Evolutionary conservation across 1,140 invertebrate species (phyloP), one percentile per base, ranked within the genome.

Genomic region (Octopus sinensis): DNA sequence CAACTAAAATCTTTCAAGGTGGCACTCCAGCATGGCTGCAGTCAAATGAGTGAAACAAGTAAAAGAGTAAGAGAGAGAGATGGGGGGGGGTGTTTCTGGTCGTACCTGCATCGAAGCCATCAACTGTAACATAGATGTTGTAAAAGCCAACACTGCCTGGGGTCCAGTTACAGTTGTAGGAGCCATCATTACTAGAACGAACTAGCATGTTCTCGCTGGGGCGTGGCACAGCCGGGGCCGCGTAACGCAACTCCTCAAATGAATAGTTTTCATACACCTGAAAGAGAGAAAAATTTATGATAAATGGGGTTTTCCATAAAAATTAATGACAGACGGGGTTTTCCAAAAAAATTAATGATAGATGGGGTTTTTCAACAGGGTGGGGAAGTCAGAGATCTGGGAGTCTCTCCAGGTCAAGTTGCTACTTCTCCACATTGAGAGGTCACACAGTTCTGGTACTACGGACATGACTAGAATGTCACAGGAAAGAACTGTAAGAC

Each of bases 221-320:
- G 78, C 95, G 90, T 82, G 94, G 94, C 4, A 95, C 91, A 4
- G 93, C 91, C 2, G 95, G 95, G 7, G 95, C 95, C 62, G 94
- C 94, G 84, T 94, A 95, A 53, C 97, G 93, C 5, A 99, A 91
- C 90, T 99, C 98, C 91, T 99, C 97, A 91, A 99, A 98, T 0
- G 97, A 98, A 87, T 97, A 98, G 88, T 97, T 96, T 86, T 97
- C 95, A 91, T 96, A 99, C 0, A 94, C 93, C 93, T 95, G 88
- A 53, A 87, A 86, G 78, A 82, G 9, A 82, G 78, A 5, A 43
- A 17, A 23, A 23, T n/a, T n/a, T n/a, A 62, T 62, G 56, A 62
- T 62, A 17, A 1, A 62, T 62, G 23, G 10, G 9, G 75, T 76
- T 76, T 23, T n/a, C 17, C 17, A 76, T 3, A 76, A 76, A 30